Conservation (phyloP, 2,113 vertebrate species). For the Ramphastos sulfuratus region DNA sequence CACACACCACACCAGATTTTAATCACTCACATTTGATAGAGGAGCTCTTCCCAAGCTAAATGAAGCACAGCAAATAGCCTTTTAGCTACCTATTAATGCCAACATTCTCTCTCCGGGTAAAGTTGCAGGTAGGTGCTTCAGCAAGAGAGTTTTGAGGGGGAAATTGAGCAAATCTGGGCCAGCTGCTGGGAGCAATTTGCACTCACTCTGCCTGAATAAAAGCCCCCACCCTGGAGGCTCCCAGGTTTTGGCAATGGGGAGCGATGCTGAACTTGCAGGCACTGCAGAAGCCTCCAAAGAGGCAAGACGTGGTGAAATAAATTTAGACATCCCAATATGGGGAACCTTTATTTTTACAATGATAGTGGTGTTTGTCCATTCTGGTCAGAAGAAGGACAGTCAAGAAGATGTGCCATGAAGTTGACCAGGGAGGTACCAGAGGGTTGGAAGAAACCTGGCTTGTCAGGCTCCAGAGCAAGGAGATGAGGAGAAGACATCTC, state of each 20-base stretch:
- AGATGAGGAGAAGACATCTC: neutral
- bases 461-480: neutral
- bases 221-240: rapidly evolving
- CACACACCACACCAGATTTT: neutral
- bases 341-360: no score
- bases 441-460: neutral
- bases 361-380: neutral
- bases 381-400: neutral
- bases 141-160: neutral
- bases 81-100: neutral
- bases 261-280: neutral
- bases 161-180: neutral
- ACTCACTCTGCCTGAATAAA: neutral
- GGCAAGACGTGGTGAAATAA: neutral
- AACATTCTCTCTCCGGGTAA: neutral
- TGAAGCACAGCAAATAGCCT: neutral
- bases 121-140: neutral
- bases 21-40: neutral
- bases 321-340: neutral
- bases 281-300: neutral
- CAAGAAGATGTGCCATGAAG: neutral
- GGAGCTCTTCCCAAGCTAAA: neutral
- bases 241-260: neutral
- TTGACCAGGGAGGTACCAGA: neutral
- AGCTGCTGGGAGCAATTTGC: neutral